Conservation (phyloP, 2,797 vertebrate genomes). For the Sitta carolinensis region DNA sequence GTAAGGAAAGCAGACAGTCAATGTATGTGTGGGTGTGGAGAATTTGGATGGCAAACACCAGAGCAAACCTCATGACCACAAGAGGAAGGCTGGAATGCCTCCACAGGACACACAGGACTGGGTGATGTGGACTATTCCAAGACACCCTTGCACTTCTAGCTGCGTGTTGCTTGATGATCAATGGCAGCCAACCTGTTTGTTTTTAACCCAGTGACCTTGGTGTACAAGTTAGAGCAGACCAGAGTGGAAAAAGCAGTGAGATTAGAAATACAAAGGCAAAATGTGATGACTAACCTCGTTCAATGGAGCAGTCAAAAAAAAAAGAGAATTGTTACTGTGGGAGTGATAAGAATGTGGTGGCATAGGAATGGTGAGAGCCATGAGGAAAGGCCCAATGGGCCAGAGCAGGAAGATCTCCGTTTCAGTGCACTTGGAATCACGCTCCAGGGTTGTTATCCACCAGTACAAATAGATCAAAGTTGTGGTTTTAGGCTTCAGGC, state of each 20-base stretch:
- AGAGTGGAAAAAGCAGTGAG: not conserved
- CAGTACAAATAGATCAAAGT: not conserved
- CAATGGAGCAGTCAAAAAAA: not conserved
- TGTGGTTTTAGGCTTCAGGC: not conserved
- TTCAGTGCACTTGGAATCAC: not conserved
- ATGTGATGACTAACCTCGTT: not conserved
- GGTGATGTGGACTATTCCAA: not conserved
- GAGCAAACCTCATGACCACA: not conserved
- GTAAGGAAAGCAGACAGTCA: not conserved
- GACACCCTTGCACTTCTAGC: not conserved
- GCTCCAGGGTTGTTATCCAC: not conserved
- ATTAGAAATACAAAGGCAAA: not conserved
- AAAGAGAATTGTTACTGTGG: not conserved
- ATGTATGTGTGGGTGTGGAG: not conserved
- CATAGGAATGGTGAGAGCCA: not conserved
- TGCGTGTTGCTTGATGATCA: not conserved
- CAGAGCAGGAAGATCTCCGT: not conserved
- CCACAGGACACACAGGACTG: not conserved
- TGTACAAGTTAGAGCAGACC: not conserved
- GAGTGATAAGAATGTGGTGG: not conserved
- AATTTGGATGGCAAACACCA: not conserved
- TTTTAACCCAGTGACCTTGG: not conserved
- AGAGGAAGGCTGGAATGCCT: not conserved
- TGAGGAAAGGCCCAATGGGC: not conserved
- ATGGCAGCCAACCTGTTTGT: not conserved